Evolutionary conservation across 2,113 vertebrate species (phyloP), one percentile per base, ranked within the genome.

Genomic region (Cheirogaleus medius): DNA sequence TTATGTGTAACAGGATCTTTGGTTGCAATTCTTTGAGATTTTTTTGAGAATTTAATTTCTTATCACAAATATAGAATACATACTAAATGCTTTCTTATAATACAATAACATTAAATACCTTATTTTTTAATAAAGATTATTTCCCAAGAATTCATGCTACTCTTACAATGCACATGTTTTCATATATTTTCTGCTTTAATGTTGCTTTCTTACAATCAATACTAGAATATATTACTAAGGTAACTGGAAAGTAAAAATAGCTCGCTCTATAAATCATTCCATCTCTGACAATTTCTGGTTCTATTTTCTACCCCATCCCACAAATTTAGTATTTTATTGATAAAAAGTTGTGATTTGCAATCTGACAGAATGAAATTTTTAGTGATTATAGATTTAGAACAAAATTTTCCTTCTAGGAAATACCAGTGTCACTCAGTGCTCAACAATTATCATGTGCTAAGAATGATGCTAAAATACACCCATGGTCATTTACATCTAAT

Each of bases 241-340:
- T 88, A 93, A 93, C n/a, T 76, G 7, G 85, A 73, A 94, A 90
- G 29, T 78, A 87, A 87, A 83, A 95, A 73, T 12, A 94, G 39
- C 17, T 81, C 34, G 52, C 23, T 44, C 12, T 85, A 49, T 18
- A 87, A 47, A 76, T 91, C 49, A 74, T 69, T n/a, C 12, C 49
- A 64, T 76, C 13, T 91, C 58, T 96, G 34, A 94, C 32, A 64
- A 87, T 80, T 86, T 86, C 54, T 89, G 23, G 39, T 39, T 92
- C 58, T 44, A 84, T 58, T 87, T 29, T 63, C 60, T 5, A 63
- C 17, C 25, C 64, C 20, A 49, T 3, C 18, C 54, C 44, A 82
- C 34, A 82, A 80, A 80, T 14, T 39, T 39, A 29, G 12, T 78
- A 91, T 81, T 89, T 95, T 71, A 95, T 39, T 82, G 60, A 91